phyloP scores from a whole-genome alignment of 2,113 vertebrate genomes.

The Uria aalge region DNA sequence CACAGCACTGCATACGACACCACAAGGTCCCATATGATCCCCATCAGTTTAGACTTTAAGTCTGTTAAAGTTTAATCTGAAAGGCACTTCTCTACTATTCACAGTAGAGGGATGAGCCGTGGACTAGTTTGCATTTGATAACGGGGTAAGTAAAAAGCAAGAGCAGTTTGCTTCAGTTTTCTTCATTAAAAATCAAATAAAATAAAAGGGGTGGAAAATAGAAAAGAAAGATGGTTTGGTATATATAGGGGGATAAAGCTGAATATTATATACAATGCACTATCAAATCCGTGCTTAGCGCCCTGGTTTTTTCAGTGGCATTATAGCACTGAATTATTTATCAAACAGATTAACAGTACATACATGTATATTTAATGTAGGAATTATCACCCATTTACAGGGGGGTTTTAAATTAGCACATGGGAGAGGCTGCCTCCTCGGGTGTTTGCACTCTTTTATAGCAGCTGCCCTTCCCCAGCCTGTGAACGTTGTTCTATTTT shows the following conservation, averaged over 20 bases:
- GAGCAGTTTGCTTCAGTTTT: not conserved
- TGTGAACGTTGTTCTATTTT: not conserved
- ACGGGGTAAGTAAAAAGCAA: not conserved
- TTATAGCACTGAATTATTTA: slow-evolving; percentile 62
- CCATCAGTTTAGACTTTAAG: not conserved
- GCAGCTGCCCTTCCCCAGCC: not conserved
- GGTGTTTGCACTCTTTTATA: not conserved
- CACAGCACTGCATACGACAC: not conserved
- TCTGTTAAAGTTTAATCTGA: not conserved
- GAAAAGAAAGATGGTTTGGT: not conserved
- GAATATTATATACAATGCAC: not conserved
- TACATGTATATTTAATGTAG: slow-evolving; percentile 64
- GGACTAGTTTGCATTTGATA: not conserved
- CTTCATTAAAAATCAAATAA: not conserved
- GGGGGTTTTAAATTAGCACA: slow-evolving; percentile 16
- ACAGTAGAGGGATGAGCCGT: not conserved
- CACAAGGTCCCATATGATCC: not conserved
- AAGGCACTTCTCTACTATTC: not conserved
- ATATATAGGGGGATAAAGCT: not conserved
- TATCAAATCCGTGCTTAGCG: not conserved
- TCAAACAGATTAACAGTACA: slow-evolving; percentile 18
- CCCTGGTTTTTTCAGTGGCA: not conserved
- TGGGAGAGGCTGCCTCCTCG: not conserved
- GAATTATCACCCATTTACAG: slow-evolving; percentile 33
- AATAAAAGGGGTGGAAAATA: not conserved